Evolutionary conservation across 2,113 vertebrate species (phyloP), one percentile per base, ranked within the genome.

Genomic region (Gambusia affinis): DNA sequence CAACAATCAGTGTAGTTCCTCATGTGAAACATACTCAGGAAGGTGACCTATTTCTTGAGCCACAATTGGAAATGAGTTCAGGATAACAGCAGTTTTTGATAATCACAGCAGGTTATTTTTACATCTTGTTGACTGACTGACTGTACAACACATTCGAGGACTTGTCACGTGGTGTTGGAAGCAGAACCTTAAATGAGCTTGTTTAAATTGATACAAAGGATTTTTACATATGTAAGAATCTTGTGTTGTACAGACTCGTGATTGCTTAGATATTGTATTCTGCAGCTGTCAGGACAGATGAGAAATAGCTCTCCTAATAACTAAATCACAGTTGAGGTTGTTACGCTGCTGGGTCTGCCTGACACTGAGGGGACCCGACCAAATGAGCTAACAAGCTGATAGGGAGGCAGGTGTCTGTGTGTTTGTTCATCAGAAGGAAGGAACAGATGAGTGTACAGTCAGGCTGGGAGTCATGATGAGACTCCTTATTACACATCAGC

Each of bases 381-480:
- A 73, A 68, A 70, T 44, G 39, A 44, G 35, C 54, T 29, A 39
- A 77, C 63, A 22, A 27, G 66, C 51, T 44, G 60, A 75, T 67
- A 8, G 5, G 75, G 47, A 70, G 27, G 44, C 66, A 2, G 47
- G 70, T 72, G 74, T n/a, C 70, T 78, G 64, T 39, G 69, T 79
- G 75, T 57, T 64, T 54, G 72, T 39, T 85, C 29, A 78, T 75
- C 70, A 54, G 62, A 61, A 74, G 81, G 70, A 74, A 80, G 70
- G 64, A 73, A 27, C 39, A 69, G 67, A 51, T 63, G 81, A 89
- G 71, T 17, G 44, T 37, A 22, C 31, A 76, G 63, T 72, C 39
- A 35, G 63, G 68, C 12, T 76, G 71, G 80, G 76, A 82, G 66
- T 70, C 72, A 80, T 39, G 65, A 89, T 71, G 78, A 83, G 81